Evolutionary conservation across 2,113 vertebrate species (phyloP).

Genomic region (Oryzias woworae): DNA sequence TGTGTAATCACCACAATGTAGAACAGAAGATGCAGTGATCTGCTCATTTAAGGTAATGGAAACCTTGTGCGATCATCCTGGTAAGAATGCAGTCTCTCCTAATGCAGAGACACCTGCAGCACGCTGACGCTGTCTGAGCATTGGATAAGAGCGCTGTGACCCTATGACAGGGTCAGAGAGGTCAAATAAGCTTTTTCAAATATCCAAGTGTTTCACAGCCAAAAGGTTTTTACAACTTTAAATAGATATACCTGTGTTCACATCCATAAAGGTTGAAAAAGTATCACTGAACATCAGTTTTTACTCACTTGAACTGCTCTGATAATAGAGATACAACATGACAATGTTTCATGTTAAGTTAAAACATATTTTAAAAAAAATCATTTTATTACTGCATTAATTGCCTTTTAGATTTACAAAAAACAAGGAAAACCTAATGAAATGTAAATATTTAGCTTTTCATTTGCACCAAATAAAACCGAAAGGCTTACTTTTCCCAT

Average conservation of each 20-base stretch:
- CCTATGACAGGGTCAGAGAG: constrained; percentile 29
- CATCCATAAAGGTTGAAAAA: no score
- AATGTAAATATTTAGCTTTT: constrained; percentile 2
- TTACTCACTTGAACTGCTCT: no score
- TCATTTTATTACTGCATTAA: no score
- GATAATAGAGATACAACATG: no score
- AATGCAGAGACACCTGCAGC: constrained; percentile 65
- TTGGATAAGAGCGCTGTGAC: constrained; percentile 46
- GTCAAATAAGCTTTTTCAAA: constrained; percentile 29
- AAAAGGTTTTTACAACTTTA: not conserved
- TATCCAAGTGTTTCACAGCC: constrained; percentile 24
- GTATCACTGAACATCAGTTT: no score
- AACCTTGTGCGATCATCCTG: constrained; percentile 56
- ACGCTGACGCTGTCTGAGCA: constrained; percentile 55
- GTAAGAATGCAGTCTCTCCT: constrained; percentile 64
- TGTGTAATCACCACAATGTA: constrained; percentile 12
- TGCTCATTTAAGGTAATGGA: constrained; percentile 48
- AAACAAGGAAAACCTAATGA: no score
- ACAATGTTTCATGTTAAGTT: no score
- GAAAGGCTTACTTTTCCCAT: not conserved
- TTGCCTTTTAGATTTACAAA: no score
- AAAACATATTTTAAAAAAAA: no score
- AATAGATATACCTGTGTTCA: no score
- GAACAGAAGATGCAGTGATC: constrained; percentile 12
- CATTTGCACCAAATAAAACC: constrained; percentile 24